Evolutionary conservation across 2,113 vertebrate species (phyloP).

Genomic region (Pristiophorus japonicus): DNA sequence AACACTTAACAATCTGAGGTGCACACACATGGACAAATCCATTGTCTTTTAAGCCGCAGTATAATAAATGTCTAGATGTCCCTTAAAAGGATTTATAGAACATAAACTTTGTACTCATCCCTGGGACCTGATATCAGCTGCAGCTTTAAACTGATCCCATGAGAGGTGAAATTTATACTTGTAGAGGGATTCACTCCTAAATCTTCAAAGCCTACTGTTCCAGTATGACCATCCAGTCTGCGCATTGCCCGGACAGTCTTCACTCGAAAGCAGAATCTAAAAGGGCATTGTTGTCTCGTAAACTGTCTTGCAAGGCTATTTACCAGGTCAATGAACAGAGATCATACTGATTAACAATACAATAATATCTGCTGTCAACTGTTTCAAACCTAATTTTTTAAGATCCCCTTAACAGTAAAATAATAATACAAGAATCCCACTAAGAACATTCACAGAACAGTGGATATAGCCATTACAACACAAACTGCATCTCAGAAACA

Average conservation of each 20-base stretch:
- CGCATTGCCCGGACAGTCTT: background rate
- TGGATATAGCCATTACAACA: background rate
- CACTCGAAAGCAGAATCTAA: constrained; percentile 10
- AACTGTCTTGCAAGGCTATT: background rate
- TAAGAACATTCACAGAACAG: background rate
- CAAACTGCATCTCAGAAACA: background rate
- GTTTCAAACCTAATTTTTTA: background rate
- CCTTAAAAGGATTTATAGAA: constrained; percentile 5
- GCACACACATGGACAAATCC: background rate
- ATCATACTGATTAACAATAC: background rate
- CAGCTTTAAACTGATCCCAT: constrained; percentile 22
- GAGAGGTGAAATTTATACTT: constrained; percentile 27
- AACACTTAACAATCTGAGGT: background rate
- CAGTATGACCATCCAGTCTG: background rate
- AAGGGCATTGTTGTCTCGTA: background rate
- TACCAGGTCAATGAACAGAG: constrained; percentile 29
- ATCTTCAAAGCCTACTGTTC: constrained; percentile 28
- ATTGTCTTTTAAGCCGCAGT: background rate
- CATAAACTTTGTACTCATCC: constrained; percentile 10
- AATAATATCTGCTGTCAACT: background rate
- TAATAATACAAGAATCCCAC: background rate
- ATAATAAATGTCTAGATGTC: background rate
- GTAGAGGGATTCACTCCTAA: constrained; percentile 18
- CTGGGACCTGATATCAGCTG: constrained; percentile 17
- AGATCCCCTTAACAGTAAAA: background rate